Percentiles rank a stretch among this genome's conserved stretches.
Conservation (phyloP, 2,888 invertebrate species). For the Eulithis prunata region DNA sequence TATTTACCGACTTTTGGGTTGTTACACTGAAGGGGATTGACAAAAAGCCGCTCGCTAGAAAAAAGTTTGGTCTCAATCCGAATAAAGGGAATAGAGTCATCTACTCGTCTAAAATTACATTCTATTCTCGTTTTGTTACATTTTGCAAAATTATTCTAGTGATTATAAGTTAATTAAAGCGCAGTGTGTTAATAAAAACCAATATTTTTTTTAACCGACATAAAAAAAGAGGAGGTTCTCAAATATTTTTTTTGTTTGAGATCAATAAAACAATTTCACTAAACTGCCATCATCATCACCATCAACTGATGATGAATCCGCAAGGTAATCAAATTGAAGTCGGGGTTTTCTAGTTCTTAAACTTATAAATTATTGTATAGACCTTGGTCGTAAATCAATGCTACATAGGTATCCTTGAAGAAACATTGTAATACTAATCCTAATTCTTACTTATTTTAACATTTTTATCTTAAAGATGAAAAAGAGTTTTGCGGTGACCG, state of each 20-base stretch:
- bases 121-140: conserved; percentile 51
- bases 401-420: too few species aligned
- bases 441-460: too few species aligned
- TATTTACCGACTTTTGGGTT: conserved; percentile 83
- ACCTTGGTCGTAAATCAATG: neutral
- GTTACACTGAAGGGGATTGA: conserved; percentile 68
- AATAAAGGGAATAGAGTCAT: conserved; percentile 58
- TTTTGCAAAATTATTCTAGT: conserved; percentile 43
- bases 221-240: too few species aligned
- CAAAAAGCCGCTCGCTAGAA: conserved; percentile 57
- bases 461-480: too few species aligned
- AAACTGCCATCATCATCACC: too few species aligned
- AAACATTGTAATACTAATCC: too few species aligned
- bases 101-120: conserved; percentile 58
- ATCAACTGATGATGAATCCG: too few species aligned
- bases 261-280: too few species aligned
- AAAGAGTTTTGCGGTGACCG: too few species aligned
- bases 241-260: too few species aligned
- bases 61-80: conserved; percentile 64
- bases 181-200: conserved; percentile 6
- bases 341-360: too few species aligned
- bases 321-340: too few species aligned
- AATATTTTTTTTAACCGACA: conserved; percentile 4
- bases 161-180: conserved; percentile 48
- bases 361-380: neutral